phyloP scores from a whole-genome alignment of 2,888 invertebrate genomes.

The Luffia ferchaultella region DNA sequence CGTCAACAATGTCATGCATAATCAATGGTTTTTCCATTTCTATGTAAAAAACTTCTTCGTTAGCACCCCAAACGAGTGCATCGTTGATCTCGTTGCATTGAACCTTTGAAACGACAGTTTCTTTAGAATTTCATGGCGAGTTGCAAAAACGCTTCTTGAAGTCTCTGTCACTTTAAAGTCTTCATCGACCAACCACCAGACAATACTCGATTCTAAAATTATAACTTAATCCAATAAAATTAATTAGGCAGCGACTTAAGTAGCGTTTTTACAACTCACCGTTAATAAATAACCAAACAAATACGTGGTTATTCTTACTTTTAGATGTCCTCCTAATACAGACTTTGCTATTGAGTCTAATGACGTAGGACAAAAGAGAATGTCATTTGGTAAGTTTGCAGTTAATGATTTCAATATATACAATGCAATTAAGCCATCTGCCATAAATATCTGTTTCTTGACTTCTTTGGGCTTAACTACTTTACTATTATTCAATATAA shows the following conservation, averaged over 20 bases:
- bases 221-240: too few species aligned
- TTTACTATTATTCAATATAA: not conserved
- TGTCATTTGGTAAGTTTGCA: constrained; percentile 30
- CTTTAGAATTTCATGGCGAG: too few species aligned
- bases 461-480: not conserved
- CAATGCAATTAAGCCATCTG: constrained; percentile 35
- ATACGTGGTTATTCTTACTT: constrained; percentile 22
- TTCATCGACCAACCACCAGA: too few species aligned
- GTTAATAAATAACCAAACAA: constrained; percentile 11
- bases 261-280: too few species aligned
- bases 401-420: constrained; percentile 36
- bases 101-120: constrained; percentile 34
- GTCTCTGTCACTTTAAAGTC: too few species aligned
- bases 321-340: constrained; percentile 35
- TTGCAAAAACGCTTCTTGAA: too few species aligned
- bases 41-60: constrained; percentile 38
- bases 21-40: constrained; percentile 38
- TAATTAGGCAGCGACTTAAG: too few species aligned
- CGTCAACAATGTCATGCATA: constrained; percentile 21
- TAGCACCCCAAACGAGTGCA: constrained; percentile 39
- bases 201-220: too few species aligned
- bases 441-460: not conserved
- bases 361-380: constrained; percentile 36
- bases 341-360: constrained; percentile 29
- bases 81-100: constrained; percentile 31